Percentiles rank a stretch among this genome's conserved stretches.
phyloP scores from a whole-genome alignment of 2,888 invertebrate species.

The Trissoscelio sp. region DNA sequence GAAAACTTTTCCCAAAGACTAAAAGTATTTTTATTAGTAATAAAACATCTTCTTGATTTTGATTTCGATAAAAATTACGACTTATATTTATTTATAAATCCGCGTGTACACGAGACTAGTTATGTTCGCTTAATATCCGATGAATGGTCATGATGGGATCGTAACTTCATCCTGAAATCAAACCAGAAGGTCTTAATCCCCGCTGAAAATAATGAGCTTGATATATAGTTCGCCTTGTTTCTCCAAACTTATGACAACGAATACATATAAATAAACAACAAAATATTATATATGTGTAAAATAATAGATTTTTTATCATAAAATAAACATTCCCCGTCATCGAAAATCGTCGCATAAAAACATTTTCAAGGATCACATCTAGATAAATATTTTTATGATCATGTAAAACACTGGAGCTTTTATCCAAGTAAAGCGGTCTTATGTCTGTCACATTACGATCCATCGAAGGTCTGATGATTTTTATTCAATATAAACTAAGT shows the following conservation, averaged over 20 bases:
- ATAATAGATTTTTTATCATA: slow-evolving; percentile 24
- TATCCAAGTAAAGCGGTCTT: slow-evolving; percentile 4
- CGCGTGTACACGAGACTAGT: slow-evolving; percentile 1
- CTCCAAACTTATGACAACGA: slow-evolving; percentile 25
- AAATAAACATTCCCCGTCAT: slow-evolving; percentile 1
- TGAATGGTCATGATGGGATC: slow-evolving; percentile 32
- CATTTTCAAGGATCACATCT: slow-evolving; percentile 20
- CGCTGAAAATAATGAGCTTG: slow-evolving; percentile 38
- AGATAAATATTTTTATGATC: slow-evolving; percentile 37
- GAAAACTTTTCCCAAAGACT: not conserved
- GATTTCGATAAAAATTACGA: not conserved
- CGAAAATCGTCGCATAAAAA: slow-evolving; percentile 10
- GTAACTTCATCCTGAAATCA: slow-evolving; percentile 20
- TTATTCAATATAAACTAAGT: slow-evolving; percentile 17
- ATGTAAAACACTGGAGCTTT: slow-evolving; percentile 4
- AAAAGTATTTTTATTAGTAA: not conserved
- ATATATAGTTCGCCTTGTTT: slow-evolving; percentile 8
- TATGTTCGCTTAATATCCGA: slow-evolving; percentile 21
- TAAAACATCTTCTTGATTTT: not conserved
- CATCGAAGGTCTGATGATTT: slow-evolving; percentile 12
- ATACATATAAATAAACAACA: slow-evolving; percentile 13
- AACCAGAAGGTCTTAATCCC: slow-evolving; percentile 14
- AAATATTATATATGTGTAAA: slow-evolving; percentile 15
- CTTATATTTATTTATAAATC: slow-evolving; percentile 16
- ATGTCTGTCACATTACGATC: slow-evolving; percentile 3